Evolutionary conservation across 2,797 vertebrate species (phyloP).

Genomic region (Adrianichthys oophorus): DNA sequence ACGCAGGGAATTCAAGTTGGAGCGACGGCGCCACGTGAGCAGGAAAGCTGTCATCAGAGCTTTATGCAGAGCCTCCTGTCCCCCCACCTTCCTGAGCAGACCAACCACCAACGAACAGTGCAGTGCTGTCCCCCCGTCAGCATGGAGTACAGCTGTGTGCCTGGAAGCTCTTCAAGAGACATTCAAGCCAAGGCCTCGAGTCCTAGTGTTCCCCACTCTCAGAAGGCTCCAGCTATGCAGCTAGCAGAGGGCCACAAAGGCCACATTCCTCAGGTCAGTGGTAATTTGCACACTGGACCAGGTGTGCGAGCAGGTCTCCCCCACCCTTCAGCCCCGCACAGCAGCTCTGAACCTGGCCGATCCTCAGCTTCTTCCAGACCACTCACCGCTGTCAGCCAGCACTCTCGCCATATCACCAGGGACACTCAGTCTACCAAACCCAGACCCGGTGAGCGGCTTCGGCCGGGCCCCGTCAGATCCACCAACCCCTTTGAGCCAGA

Average conservation of each 20-base stretch:
- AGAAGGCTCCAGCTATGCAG: constrained; percentile 89
- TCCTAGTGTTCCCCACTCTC: constrained; percentile 85
- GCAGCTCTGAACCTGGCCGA: constrained; percentile 87
- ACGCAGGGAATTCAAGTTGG: constrained; percentile 86
- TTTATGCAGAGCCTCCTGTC: constrained; percentile 97
- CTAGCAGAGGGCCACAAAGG: constrained; percentile 90
- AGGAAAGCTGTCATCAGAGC: constrained; percentile 92
- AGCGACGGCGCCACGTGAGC: constrained; percentile 82
- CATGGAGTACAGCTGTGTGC: constrained; percentile 90
- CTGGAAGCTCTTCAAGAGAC: constrained; percentile 86
- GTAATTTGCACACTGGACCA: constrained; percentile 86
- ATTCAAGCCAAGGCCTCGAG: constrained; percentile 92
- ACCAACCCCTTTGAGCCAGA: constrained; percentile 91
- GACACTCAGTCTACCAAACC: constrained; percentile 86
- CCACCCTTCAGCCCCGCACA: constrained; percentile 86
- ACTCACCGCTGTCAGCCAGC: constrained; percentile 84
- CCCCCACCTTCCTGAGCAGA: constrained; percentile 90
- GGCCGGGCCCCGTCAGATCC: constrained; percentile 86
- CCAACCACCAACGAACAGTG: constrained; percentile 84
- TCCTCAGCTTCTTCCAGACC: constrained; percentile 84
- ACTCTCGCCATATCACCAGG: constrained; percentile 87
- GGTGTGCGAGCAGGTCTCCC: constrained; percentile 83
- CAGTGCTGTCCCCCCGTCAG: constrained; percentile 90
- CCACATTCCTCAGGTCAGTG: constrained; percentile 88
- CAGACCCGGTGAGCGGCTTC: constrained; percentile 85